Evolutionary conservation across 2,888 invertebrate species (phyloP).

Genomic region (Cephus pygmeus): DNA sequence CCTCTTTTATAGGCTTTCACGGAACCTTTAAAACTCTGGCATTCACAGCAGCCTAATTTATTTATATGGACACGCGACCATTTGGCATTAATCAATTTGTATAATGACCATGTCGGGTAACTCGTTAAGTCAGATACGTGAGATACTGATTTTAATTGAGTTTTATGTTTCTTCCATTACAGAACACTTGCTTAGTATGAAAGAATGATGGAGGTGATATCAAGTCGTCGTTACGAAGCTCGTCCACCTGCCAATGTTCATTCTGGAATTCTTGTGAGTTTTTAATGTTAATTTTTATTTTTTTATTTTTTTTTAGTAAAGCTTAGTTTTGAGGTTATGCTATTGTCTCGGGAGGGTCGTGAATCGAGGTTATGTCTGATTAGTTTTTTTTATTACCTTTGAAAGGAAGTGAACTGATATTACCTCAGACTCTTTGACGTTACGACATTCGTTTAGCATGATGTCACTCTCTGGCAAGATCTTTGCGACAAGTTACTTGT

Average conservation of each 20-base stretch:
- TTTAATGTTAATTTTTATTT: not conserved
- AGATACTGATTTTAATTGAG: not conserved
- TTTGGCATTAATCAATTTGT: constrained; percentile 15
- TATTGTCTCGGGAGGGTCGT: not conserved
- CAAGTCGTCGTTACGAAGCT: constrained; percentile 62
- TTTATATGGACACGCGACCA: constrained; percentile 8
- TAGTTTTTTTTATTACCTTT: not conserved
- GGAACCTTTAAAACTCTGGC: not conserved
- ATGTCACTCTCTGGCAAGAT: constrained; percentile 10
- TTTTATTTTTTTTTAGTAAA: no score
- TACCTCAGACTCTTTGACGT: not conserved
- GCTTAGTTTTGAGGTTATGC: no score
- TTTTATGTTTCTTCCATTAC: not conserved
- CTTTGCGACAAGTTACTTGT: not conserved
- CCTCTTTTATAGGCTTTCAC: not conserved
- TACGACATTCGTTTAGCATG: constrained; percentile 19
- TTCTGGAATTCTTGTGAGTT: constrained; percentile 54
- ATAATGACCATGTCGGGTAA: constrained; percentile 16
- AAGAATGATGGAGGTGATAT: constrained; percentile 61
- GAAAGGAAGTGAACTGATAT: not conserved
- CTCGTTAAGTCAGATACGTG: constrained; percentile 1
- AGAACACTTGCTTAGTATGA: constrained; percentile 31
- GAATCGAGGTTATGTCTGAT: not conserved
- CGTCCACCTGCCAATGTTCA: constrained; percentile 55
- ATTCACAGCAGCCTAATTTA: not conserved